Base-by-base conservation (phyloP, 2,888 invertebrate genomes). In the Limnephilus auricula region DNA sequence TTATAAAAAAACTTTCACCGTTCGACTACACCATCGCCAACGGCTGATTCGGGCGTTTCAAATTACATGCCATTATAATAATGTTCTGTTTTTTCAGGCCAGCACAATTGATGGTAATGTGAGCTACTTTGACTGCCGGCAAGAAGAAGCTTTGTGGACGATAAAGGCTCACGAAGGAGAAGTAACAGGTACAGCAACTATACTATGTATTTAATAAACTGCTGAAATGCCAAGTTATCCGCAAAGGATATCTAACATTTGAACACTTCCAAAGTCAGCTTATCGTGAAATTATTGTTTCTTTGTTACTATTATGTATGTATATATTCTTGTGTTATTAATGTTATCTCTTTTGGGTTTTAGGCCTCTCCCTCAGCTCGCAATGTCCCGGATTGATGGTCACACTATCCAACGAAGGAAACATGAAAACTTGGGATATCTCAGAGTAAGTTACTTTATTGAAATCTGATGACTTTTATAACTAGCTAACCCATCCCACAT, bases 341-440 rank as follows among this genome's bases (percentile, higher is more conserved):
- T 65, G 25, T 65, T 65, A 65, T 9, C 9, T 65, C 4, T 32
- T 80, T 86, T 91, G 87, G 40, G 31, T 90, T 94, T 32, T 95
- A 96, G 97, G 98, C 94, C 95, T 99, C 65, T 96, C 97, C 91
- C 95, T 98, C 87, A 98, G 98, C 94, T 95, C 96, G 0, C 96
- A 96, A 90, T 97, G 98, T 92, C 97, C 97, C 0, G 98, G 98
- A 5, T 95, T 98, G 87, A 95, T 99, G 94, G 96, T 98, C 2
- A 98, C 98, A 0, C 96, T 97, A 1, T 97, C 98, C 10, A 97
- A 97, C 2, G 99, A 99, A 94, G 98, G 98, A 92, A 95, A 96
- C n/a, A 94, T 99, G 5, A 99, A 98, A 95, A 96, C 98, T 0
- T 99, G 99, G 99, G 98, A 99, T 94, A 96, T 95, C 93, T 93